These are phyloP conservation scores for Andrena hattorfiana DNA, from an alignment of 2,888 invertebrate genomes.

Conservation along the genomic window DNA sequence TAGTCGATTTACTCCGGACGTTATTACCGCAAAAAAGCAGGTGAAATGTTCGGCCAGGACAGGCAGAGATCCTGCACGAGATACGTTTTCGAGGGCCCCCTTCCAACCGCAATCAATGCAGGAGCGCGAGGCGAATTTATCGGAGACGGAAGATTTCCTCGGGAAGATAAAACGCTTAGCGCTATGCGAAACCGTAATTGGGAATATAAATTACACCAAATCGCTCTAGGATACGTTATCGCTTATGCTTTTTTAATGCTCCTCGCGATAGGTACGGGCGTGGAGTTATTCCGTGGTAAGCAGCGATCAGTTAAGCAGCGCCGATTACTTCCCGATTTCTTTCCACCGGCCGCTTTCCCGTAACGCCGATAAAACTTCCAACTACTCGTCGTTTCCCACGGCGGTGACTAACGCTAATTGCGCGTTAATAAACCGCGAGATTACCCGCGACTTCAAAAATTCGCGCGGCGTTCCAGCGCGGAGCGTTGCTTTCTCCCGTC, in stretches of 20 bases:
- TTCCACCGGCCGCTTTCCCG: slow-evolving; percentile 50
- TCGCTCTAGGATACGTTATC: slow-evolving; percentile 50
- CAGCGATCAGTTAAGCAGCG: slow-evolving; percentile 40
- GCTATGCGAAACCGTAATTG: slow-evolving; percentile 27
- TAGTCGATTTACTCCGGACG: slow-evolving; percentile 13
- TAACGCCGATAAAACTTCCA: slow-evolving; percentile 31
- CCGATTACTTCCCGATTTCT: slow-evolving; percentile 49
- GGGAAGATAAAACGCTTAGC: background rate
- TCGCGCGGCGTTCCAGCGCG: slow-evolving; percentile 27
- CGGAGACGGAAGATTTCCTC: slow-evolving; percentile 30
- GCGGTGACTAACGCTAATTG: slow-evolving; percentile 60
- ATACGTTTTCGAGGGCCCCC: slow-evolving; percentile 8
- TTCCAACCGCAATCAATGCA: background rate
- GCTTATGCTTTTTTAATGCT: slow-evolving; percentile 20
- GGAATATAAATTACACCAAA: slow-evolving; percentile 49
- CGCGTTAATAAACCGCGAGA: slow-evolving; percentile 65
- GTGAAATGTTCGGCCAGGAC: slow-evolving; percentile 15
- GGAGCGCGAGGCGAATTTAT: slow-evolving; percentile 29
- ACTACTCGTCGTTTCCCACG: slow-evolving; percentile 65
- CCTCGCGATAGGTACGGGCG: slow-evolving; percentile 19
- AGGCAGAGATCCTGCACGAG: background rate
- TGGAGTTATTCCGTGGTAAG: slow-evolving; percentile 28
- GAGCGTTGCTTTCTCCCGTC: slow-evolving; percentile 59
- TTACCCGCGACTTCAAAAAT: slow-evolving; percentile 45
- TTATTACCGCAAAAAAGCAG: background rate